These are phyloP conservation scores for Crossocerus cetratus DNA, from an alignment of 2,888 invertebrate species.

Conservation along the genomic window DNA sequence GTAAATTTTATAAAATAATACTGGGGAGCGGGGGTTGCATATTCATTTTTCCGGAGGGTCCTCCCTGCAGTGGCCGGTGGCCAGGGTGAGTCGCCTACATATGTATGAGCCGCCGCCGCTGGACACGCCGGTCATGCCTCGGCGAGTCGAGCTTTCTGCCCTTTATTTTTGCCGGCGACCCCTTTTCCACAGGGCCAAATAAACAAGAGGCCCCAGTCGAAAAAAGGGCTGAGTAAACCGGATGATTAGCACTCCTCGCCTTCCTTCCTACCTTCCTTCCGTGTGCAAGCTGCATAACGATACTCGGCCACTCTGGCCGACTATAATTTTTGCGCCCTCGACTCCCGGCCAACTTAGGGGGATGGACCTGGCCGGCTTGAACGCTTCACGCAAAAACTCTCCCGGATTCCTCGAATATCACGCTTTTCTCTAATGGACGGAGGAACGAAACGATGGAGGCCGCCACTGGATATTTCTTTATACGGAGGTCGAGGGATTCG, in stretches of 20 bases:
- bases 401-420: neutral
- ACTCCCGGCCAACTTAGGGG: neutral
- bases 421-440: too few species aligned
- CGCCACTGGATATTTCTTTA: neutral
- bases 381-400: neutral
- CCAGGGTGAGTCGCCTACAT: slow-evolving; percentile 62
- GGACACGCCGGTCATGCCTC: slow-evolving; percentile 64
- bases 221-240: slow-evolving; percentile 44
- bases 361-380: too few species aligned
- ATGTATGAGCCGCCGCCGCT: slow-evolving; percentile 72
- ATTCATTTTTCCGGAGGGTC: slow-evolving; percentile 72
- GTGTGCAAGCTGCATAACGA: slow-evolving; percentile 45
- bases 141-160: slow-evolving; percentile 61
- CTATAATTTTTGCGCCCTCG: neutral
- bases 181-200: slow-evolving; percentile 36
- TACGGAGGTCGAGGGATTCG: neutral
- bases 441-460: neutral
- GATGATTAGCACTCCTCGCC: slow-evolving; percentile 55
- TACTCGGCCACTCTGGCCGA: neutral
- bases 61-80: slow-evolving; percentile 40
- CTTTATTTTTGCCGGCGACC: slow-evolving; percentile 52
- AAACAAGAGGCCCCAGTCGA: slow-evolving; percentile 47
- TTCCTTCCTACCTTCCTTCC: slow-evolving; percentile 32
- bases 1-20: slow-evolving; percentile 69
- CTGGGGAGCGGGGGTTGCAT: slow-evolving; percentile 62